These are phyloP conservation scores for Myripristis murdjan DNA, from an alignment of 2,797 vertebrate species.

Conservation along the genomic window DNA sequence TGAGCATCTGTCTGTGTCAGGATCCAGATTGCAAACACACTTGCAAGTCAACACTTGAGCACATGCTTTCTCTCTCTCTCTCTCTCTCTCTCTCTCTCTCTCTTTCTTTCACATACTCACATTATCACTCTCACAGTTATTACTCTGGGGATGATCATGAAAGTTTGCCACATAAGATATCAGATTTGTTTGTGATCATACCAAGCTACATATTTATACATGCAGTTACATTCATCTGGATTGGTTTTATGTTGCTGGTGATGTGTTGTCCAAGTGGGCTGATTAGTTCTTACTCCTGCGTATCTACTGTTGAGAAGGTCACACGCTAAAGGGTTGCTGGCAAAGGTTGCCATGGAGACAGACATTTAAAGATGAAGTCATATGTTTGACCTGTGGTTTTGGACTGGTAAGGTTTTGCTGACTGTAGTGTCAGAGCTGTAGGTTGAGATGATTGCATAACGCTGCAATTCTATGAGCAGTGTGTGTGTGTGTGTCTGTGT, in stretches of 20 bases:
- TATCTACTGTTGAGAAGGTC: slow-evolving; percentile 38
- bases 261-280: slow-evolving; percentile 37
- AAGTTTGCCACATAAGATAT: slow-evolving; percentile 24
- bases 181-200: not conserved
- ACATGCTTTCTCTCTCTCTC: slow-evolving; percentile 41
- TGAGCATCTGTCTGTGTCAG: slow-evolving; percentile 75
- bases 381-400: slow-evolving; percentile 22
- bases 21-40: slow-evolving; percentile 64
- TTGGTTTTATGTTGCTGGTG: slow-evolving; percentile 29
- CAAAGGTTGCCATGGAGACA: slow-evolving; percentile 48
- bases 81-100: slow-evolving; percentile 12
- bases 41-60: slow-evolving; percentile 57
- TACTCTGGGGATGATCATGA: slow-evolving; percentile 38
- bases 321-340: slow-evolving; percentile 39
- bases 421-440: not conserved
- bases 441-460: slow-evolving; percentile 23
- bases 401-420: not conserved
- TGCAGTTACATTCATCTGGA: slow-evolving; percentile 9
- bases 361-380: slow-evolving; percentile 36
- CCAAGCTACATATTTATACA: not conserved
- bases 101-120: slow-evolving; percentile 25
- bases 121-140: slow-evolving; percentile 36
- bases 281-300: slow-evolving; percentile 53
- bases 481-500: not conserved
- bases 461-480: slow-evolving; percentile 10